Conservation (phyloP, 2,113 vertebrate genomes). For the Orycteropus afer region DNA sequence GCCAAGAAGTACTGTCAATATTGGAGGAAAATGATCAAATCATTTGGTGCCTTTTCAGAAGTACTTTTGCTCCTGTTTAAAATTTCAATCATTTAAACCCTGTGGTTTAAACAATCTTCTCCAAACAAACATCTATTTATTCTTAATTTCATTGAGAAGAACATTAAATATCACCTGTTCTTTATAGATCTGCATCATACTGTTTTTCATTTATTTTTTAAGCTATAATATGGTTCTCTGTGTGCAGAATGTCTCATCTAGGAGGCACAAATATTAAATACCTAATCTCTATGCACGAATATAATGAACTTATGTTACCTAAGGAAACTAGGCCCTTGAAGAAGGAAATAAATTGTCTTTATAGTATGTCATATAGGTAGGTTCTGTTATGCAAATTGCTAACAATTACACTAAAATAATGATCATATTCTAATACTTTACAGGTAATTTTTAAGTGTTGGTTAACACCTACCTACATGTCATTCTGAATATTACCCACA, state of each 20-base stretch:
- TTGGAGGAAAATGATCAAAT: conserved; percentile 56
- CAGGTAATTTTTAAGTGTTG: not conserved
- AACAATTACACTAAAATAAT: not conserved
- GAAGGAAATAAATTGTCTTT: not conserved
- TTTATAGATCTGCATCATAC: not conserved
- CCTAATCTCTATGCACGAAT: not conserved
- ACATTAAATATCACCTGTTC: not conserved
- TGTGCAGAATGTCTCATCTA: not conserved
- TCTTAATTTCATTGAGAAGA: conserved; percentile 33
- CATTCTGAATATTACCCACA: not conserved
- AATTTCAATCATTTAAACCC: conserved; percentile 35
- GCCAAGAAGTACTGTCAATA: not conserved
- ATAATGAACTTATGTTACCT: not conserved
- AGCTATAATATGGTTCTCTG: not conserved
- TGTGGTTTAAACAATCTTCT: conserved; percentile 7
- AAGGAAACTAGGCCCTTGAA: not conserved
- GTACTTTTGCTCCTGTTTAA: not conserved
- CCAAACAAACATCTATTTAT: conserved; percentile 49
- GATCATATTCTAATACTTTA: not conserved
- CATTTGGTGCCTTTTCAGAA: conserved; percentile 18
- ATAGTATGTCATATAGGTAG: not conserved
- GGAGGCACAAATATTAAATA: not conserved
- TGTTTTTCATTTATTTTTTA: not conserved
- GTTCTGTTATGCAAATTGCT: not conserved
- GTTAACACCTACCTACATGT: not conserved